These are phyloP conservation scores for Panulirus ornatus DNA, from an alignment of 1,140 invertebrate species.

Conservation along the genomic window DNA sequence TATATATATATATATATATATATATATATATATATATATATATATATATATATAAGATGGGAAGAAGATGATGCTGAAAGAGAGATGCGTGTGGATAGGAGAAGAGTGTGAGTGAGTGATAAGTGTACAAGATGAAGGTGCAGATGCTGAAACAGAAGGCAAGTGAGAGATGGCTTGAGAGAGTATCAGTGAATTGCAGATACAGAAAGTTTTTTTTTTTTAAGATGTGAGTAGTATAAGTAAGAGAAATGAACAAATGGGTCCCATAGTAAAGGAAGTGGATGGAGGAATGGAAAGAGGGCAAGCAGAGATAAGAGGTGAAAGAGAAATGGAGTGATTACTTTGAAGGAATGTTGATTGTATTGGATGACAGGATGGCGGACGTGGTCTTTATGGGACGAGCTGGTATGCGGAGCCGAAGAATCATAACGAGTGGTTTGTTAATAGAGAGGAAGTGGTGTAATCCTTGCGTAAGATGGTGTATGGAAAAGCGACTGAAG, in stretches of 20 bases:
- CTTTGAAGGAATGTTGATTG: too few relatives aligned
- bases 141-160: background rate
- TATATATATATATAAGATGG: constrained; percentile 7
- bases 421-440: too few relatives aligned
- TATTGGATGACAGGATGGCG: too few relatives aligned
- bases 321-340: too few relatives aligned
- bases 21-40: constrained; percentile 4
- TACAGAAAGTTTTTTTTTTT: too few relatives aligned
- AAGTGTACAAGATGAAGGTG: background rate
- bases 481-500: too few relatives aligned
- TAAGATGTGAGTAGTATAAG: too few relatives aligned
- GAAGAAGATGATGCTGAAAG: background rate
- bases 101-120: background rate
- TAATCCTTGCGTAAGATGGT: too few relatives aligned
- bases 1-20: background rate
- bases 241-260: too few relatives aligned
- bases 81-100: background rate
- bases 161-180: background rate
- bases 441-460: too few relatives aligned
- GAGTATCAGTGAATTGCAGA: background rate
- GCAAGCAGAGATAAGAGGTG: background rate
- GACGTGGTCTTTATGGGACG: background rate
- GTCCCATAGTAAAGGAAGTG: too few relatives aligned
- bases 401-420: background rate
- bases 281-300: background rate